A percentile compares a stretch with the other conserved stretches of the same genome.
phyloP scores from a whole-genome alignment of 2,797 vertebrate genomes.

The Gobio occitaniae region DNA sequence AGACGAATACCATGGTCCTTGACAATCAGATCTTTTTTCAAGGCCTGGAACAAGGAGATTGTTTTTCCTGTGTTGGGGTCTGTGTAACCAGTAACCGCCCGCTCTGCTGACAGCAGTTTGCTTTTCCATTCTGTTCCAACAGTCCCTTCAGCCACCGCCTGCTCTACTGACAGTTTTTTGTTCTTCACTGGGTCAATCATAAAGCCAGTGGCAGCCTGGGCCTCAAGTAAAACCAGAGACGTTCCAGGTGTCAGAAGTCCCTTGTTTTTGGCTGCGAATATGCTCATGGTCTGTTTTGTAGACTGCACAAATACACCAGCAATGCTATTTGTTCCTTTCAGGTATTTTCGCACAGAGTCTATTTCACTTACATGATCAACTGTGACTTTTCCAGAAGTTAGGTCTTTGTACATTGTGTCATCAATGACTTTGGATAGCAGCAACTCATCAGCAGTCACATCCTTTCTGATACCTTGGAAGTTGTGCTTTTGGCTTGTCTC shows the following conservation, averaged over 20 bases:
- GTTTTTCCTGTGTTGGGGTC: slow-evolving; percentile 80
- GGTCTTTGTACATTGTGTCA: slow-evolving; percentile 68
- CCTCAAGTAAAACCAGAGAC: slow-evolving; percentile 73
- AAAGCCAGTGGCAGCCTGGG: slow-evolving; percentile 75
- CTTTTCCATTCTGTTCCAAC: neutral
- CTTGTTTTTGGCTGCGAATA: slow-evolving; percentile 73
- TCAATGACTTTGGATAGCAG: slow-evolving; percentile 72
- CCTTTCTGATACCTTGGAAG: slow-evolving; percentile 56
- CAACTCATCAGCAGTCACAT: slow-evolving; percentile 62
- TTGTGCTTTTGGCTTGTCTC: neutral
- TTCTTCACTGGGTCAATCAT: slow-evolving; percentile 65
- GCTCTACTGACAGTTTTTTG: slow-evolving; percentile 80
- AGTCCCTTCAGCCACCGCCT: slow-evolving; percentile 68
- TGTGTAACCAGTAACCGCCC: slow-evolving; percentile 83
- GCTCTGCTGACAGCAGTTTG: slow-evolving; percentile 83
- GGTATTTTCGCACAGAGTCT: slow-evolving; percentile 67
- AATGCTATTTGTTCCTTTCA: slow-evolving; percentile 69
- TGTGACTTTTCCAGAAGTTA: slow-evolving; percentile 69
- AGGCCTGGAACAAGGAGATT: slow-evolving; percentile 27
- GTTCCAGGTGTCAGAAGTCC: slow-evolving; percentile 70
- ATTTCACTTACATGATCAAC: slow-evolving; percentile 67
- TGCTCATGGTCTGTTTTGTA: slow-evolving; percentile 71
- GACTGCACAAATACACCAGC: slow-evolving; percentile 73
- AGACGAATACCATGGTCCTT: slow-evolving; percentile 84
- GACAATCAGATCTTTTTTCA: slow-evolving; percentile 84